Conservation (phyloP, 2,797 vertebrate genomes). For the Peromyscus aztecus region DNA sequence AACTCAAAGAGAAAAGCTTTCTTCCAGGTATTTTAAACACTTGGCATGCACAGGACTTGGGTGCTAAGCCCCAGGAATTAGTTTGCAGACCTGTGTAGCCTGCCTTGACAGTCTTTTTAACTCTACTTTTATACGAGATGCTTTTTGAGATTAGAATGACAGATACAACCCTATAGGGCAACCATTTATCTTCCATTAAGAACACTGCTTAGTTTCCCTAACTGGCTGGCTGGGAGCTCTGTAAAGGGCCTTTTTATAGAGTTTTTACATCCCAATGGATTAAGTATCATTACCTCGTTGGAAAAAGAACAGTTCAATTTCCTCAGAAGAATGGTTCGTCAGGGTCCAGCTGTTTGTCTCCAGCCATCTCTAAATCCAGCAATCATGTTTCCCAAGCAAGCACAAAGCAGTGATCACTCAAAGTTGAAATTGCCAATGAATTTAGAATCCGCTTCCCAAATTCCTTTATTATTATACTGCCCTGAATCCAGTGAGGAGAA, state of each 20-base stretch:
- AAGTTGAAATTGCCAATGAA: slow-evolving; percentile 86
- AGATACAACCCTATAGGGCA: slow-evolving; percentile 84
- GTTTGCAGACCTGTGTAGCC: slow-evolving; percentile 76
- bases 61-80: slow-evolving; percentile 86
- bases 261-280: slow-evolving; percentile 87
- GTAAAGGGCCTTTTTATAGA: slow-evolving; percentile 86
- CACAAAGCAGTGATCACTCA: slow-evolving; percentile 86
- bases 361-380: slow-evolving; percentile 83
- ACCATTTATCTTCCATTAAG: slow-evolving; percentile 88
- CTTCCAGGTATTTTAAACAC: slow-evolving; percentile 89
- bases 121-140: slow-evolving; percentile 83
- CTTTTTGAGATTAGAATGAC: slow-evolving; percentile 87
- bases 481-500: slow-evolving; percentile 69
- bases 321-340: slow-evolving; percentile 84
- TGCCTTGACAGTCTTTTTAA: slow-evolving; percentile 83
- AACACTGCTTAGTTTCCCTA: slow-evolving; percentile 87
- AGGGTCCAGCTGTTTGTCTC: slow-evolving; percentile 83
- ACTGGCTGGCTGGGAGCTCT: slow-evolving; percentile 82
- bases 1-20: slow-evolving; percentile 92
- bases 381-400: slow-evolving; percentile 83
- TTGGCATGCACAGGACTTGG: slow-evolving; percentile 86
- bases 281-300: slow-evolving; percentile 86
- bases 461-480: slow-evolving; percentile 76
- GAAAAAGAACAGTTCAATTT: slow-evolving; percentile 84
- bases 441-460: slow-evolving; percentile 79